Base-by-base conservation (phyloP, 2,888 invertebrate species). In the Gasteruption jaculator region DNA sequence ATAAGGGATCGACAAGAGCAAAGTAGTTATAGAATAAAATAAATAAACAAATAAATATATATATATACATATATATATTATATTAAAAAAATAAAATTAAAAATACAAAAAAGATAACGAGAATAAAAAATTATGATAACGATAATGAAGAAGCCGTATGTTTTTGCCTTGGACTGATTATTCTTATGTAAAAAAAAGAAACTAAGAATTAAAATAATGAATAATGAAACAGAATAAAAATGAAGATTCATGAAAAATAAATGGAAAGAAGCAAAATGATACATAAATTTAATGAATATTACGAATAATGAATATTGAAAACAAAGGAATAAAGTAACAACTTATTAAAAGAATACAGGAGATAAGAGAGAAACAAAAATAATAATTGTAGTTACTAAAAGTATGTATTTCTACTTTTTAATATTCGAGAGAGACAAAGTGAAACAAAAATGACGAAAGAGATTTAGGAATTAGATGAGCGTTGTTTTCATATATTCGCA, bases 151-250 rank as follows among this genome's bases (percentile, higher is more conserved):
- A n/a, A n/a, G n/a, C n/a, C n/a, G n/a, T n/a, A n/a, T n/a, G n/a
- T n/a, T n/a, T 69, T 70, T 69, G 69, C 69, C 69, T 70, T 70
- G 68, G 68, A 70, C 69, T 70, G 69, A 69, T 60, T 69, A 69
- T n/a, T 46, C 50, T 45, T 48, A 52, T 55, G 53, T 52, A 48
- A 53, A 47, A 49, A 45, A 51, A 41, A 45, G 42, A 42, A 40
- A 47, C 44, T 48, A 44, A 36, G 45, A 42, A 40, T 22, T 36
- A 41, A 24, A 32, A 12, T 14, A 30, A 26, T 14, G 26, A 37
- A 25, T 41, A 33, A 42, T 36, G 38, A 38, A 25, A 41, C n/a
- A n/a, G n/a, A n/a, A n/a, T n/a, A n/a, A n/a, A n/a, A n/a, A n/a
- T n/a, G n/a, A n/a, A n/a, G n/a, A n/a, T n/a, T n/a, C n/a, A n/a